A percentile compares a stretch with the other conserved stretches of the same genome.
These are phyloP conservation scores for Nomia melanderi DNA, from an alignment of 1,140 invertebrate genomes.

Conservation along the genomic window DNA sequence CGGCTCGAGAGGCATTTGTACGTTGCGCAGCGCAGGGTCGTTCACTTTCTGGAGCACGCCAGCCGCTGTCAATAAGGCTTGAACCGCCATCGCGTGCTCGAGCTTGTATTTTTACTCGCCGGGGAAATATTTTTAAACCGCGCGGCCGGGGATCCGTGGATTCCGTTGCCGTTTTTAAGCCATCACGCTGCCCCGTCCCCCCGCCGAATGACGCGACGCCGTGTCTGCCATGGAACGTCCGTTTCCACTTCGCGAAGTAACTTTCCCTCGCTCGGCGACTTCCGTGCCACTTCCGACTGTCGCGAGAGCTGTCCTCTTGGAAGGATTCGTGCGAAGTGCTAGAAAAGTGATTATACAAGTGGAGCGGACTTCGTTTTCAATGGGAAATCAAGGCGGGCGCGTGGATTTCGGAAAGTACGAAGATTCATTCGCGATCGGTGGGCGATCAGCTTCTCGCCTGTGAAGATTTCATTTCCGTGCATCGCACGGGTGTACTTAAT, in stretches of 20 bases:
- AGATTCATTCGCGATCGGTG: too few species aligned
- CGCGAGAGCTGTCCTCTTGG: too few species aligned
- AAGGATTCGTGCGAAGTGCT: too few species aligned
- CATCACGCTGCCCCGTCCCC: too few species aligned
- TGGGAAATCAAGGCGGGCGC: too few species aligned
- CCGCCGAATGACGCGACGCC: background rate
- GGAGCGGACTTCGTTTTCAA: too few species aligned
- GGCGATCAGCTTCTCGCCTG: too few species aligned
- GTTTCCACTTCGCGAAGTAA: too few species aligned
- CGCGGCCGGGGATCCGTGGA: background rate
- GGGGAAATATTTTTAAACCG: constrained; percentile 27
- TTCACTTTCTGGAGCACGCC: background rate
- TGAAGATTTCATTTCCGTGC: constrained; percentile 53
- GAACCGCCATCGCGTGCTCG: background rate
- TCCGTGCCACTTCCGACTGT: background rate
- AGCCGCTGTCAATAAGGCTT: constrained; percentile 11
- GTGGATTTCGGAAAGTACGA: background rate
- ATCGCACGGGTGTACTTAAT: constrained; percentile 19
- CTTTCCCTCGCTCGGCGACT: background rate
- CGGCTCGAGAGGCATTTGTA: constrained; percentile 15
- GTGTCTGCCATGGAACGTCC: constrained; percentile 3
- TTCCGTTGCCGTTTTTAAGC: constrained; percentile 10
- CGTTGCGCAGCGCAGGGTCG: background rate
- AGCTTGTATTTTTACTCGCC: constrained; percentile 1
- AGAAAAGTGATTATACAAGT: too few species aligned